Evolutionary conservation across 2,888 invertebrate genomes (phyloP).

Genomic region (Tipula lateralis): DNA sequence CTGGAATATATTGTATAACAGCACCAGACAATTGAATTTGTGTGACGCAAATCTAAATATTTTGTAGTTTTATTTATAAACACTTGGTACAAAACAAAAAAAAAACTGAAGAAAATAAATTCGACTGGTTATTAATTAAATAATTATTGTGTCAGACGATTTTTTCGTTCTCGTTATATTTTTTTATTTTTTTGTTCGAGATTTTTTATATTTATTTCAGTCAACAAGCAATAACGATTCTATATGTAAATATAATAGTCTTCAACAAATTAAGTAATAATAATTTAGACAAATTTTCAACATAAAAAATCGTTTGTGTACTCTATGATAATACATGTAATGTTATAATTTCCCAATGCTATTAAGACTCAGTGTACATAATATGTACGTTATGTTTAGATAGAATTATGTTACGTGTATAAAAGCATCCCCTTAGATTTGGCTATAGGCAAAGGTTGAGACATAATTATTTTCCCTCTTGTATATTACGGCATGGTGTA

Average conservation of each 20-base stretch:
- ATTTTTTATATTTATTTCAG: not conserved
- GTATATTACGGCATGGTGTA: not conserved
- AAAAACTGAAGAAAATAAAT: not conserved
- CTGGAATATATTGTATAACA: not conserved
- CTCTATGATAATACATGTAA: not conserved
- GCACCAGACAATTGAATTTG: not conserved
- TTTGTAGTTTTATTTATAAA: conserved; percentile 19
- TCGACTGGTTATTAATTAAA: not conserved
- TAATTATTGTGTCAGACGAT: conserved; percentile 19
- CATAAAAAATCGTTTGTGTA: not conserved
- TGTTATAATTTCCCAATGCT: not conserved
- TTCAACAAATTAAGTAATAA: not conserved
- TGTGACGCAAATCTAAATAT: not conserved
- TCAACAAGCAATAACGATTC: not conserved
- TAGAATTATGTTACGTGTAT: not conserved
- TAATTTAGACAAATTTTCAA: not conserved
- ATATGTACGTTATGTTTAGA: not conserved
- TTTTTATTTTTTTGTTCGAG: not conserved
- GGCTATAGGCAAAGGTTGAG: too few species aligned
- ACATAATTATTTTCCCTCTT: too few species aligned
- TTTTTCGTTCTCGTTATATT: not conserved
- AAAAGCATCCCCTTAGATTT: not conserved
- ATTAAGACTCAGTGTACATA: not conserved
- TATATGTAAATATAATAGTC: not conserved
- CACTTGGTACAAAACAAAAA: not conserved